Evolutionary conservation across 2,888 invertebrate genomes (phyloP).

Genomic region (Fabriciana adippe): DNA sequence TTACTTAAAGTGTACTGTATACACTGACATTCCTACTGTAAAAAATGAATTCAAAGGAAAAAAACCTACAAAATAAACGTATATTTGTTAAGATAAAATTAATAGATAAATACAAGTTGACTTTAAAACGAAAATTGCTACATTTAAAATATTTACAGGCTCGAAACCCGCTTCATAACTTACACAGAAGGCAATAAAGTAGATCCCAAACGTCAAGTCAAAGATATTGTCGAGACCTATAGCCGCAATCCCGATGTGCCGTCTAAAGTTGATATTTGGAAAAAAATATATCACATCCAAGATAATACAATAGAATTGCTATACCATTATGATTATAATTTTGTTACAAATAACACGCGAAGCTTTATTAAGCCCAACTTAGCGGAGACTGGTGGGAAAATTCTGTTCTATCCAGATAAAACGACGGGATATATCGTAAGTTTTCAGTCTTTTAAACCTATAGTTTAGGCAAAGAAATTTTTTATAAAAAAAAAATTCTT

Average conservation of each 20-base stretch:
- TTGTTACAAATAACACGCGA: constrained; percentile 84
- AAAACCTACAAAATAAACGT: too few species aligned
- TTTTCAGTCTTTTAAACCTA: constrained; percentile 27
- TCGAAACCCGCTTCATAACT: constrained; percentile 60
- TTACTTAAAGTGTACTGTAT: too few species aligned
- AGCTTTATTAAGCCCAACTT: constrained; percentile 86
- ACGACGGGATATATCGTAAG: constrained; percentile 85
- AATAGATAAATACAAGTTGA: background rate
- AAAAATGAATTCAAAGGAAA: too few species aligned
- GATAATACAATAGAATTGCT: constrained; percentile 83
- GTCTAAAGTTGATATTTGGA: constrained; percentile 84
- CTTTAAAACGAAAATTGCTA: background rate
- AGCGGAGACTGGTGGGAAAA: constrained; percentile 86
- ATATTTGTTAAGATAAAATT: too few species aligned
- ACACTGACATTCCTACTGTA: too few species aligned
- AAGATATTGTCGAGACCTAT: constrained; percentile 84
- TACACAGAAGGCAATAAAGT: constrained; percentile 62
- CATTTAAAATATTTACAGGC: constrained; percentile 48
- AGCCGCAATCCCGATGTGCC: constrained; percentile 79
- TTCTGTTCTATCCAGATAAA: constrained; percentile 84
- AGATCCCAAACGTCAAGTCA: constrained; percentile 62
- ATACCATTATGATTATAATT: constrained; percentile 84
- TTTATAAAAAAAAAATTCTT: background rate
- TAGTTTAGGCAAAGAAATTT: background rate
- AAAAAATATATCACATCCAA: constrained; percentile 83